phyloP scores from a whole-genome alignment of 2,797 vertebrate species.

The Dicrostonyx torquatus region DNA sequence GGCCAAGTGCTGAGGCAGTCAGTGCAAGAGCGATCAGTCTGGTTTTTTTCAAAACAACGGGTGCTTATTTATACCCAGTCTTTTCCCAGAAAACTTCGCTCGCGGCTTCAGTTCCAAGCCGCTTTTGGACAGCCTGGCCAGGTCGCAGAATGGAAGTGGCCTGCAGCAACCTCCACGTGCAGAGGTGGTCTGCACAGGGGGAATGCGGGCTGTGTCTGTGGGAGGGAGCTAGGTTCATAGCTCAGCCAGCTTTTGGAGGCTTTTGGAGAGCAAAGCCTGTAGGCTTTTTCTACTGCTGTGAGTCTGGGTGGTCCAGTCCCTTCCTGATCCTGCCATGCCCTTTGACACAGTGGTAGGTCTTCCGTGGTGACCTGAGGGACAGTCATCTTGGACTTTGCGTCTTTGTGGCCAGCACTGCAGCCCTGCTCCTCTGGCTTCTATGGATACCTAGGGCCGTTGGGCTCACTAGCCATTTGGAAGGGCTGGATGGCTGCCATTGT shows the following conservation, averaged over 20 bases:
- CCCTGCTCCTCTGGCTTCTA: background rate
- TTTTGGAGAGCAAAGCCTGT: background rate
- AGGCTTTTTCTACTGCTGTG: background rate
- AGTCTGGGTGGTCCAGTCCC: background rate
- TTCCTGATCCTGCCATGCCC: no score
- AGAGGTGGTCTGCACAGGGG: background rate
- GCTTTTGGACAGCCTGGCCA: background rate
- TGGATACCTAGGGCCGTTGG: background rate
- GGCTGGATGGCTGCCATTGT: background rate
- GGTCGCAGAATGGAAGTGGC: background rate
- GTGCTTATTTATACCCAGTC: conserved; percentile 37
- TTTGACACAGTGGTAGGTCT: background rate
- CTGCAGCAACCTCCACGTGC: no score
- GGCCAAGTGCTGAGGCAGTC: background rate
- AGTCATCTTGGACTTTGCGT: background rate
- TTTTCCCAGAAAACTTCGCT: conserved; percentile 4
- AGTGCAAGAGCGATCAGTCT: background rate
- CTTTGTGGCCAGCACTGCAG: rapidly evolving
- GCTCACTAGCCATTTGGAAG: background rate
- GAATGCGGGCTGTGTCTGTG: background rate
- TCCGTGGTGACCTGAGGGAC: background rate
- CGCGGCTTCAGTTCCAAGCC: background rate
- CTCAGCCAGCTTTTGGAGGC: background rate
- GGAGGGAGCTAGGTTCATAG: background rate
- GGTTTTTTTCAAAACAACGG: background rate